These are phyloP conservation scores for Phytoseiulus persimilis DNA, from an alignment of 2,888 invertebrate species.

Conservation along the genomic window DNA sequence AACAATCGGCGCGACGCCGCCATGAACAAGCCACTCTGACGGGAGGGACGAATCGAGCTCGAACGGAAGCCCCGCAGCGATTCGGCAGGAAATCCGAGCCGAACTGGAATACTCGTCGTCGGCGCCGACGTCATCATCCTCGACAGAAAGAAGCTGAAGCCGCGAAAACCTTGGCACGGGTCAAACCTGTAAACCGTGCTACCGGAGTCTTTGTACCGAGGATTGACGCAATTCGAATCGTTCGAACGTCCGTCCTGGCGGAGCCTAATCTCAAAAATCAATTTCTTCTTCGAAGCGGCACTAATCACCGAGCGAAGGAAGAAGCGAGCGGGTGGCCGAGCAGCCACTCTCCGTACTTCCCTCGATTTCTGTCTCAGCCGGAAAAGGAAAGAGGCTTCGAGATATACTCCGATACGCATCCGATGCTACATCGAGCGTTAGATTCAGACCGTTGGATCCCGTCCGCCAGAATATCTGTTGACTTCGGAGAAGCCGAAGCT, in stretches of 20 bases:
- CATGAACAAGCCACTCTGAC: too few species aligned
- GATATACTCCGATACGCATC: neutral
- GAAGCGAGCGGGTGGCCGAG: neutral
- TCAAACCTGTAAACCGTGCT: neutral
- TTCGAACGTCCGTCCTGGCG: neutral
- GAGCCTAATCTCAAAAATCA: neutral
- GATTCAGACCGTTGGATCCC: neutral
- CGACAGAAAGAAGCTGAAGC: too few species aligned
- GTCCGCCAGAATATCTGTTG: neutral
- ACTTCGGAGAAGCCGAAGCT: neutral
- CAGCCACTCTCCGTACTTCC: neutral
- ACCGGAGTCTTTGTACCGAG: neutral
- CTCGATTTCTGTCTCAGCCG: neutral
- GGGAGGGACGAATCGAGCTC: too few species aligned
- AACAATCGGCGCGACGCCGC: too few species aligned
- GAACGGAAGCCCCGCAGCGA: too few species aligned
- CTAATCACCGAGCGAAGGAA: neutral
- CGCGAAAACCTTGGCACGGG: too few species aligned
- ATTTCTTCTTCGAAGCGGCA: neutral
- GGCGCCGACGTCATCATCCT: too few species aligned
- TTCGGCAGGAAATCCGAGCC: too few species aligned
- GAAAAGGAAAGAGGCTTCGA: neutral
- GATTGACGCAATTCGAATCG: neutral
- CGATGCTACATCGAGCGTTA: neutral
- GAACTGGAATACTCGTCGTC: too few species aligned